phyloP scores from a whole-genome alignment of 1,140 invertebrate genomes.

The Papilio glaucus region DNA sequence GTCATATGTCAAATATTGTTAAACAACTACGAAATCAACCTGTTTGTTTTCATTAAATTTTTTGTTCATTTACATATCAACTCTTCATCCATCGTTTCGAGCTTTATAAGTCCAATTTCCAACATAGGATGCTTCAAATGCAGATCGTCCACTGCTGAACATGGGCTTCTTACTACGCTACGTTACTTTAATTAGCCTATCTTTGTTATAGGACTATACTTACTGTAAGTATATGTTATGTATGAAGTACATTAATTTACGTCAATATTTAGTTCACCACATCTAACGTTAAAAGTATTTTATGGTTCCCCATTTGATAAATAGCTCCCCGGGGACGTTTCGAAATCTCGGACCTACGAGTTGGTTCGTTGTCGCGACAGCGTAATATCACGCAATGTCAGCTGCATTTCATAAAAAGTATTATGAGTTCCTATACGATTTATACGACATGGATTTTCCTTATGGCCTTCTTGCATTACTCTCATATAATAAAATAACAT shows the following conservation, averaged over 20 bases:
- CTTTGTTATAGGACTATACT: too few relatives aligned
- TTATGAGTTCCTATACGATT: background rate
- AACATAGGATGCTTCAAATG: too few relatives aligned
- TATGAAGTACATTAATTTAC: too few relatives aligned
- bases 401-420: background rate
- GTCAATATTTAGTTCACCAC: too few relatives aligned
- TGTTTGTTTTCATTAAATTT: background rate
- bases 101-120: too few relatives aligned
- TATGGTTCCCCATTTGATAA: background rate
- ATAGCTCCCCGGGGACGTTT: background rate
- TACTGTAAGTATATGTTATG: too few relatives aligned
- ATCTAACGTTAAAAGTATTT: background rate
- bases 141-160: too few relatives aligned
- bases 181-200: too few relatives aligned
- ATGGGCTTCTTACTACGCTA: too few relatives aligned
- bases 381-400: conserved; percentile 4
- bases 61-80: background rate
- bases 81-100: background rate
- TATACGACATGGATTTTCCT: background rate
- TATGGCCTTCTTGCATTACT: background rate
- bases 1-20: background rate
- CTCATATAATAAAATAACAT: background rate
- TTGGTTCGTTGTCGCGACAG: background rate
- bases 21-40: background rate
- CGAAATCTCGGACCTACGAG: background rate